Conservation (phyloP, 2,797 vertebrate genomes). For the Neosalanx taihuensis region DNA sequence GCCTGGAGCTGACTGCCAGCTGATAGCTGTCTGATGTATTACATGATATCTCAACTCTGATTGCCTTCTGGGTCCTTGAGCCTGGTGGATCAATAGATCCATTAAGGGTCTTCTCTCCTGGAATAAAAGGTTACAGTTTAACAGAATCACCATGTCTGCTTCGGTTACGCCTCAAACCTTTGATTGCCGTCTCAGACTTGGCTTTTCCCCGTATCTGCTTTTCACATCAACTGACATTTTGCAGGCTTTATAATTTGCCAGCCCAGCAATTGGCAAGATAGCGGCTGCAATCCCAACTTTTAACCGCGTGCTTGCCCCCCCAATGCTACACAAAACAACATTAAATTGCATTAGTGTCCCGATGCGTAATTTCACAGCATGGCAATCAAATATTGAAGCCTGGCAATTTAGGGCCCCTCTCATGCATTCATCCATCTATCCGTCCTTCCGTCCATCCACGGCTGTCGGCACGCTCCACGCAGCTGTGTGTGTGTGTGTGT, state of each 20-base stretch:
- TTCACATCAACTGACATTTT: slow-evolving; percentile 72
- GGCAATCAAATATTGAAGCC: slow-evolving; percentile 81
- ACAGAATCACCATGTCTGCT: slow-evolving; percentile 76
- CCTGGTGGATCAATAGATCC: slow-evolving; percentile 78
- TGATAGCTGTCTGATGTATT: slow-evolving; percentile 76
- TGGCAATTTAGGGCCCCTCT: slow-evolving; percentile 79
- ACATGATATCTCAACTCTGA: slow-evolving; percentile 75
- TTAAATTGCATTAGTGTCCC: slow-evolving; percentile 79
- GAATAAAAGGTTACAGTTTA: slow-evolving; percentile 79
- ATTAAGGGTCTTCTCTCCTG: slow-evolving; percentile 77
- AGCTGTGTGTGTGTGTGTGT: slow-evolving; percentile 70
- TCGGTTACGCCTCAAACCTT: slow-evolving; percentile 78
- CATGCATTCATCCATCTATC: slow-evolving; percentile 68
- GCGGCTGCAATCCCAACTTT: slow-evolving; percentile 74
- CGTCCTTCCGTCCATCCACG: slow-evolving; percentile 81
- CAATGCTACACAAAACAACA: slow-evolving; percentile 77
- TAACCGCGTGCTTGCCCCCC: slow-evolving; percentile 61
- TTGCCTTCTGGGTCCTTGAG: slow-evolving; percentile 82
- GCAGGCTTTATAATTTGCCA: slow-evolving; percentile 76
- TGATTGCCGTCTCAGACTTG: slow-evolving; percentile 84
- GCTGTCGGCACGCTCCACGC: slow-evolving; percentile 67
- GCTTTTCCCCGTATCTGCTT: slow-evolving; percentile 67
- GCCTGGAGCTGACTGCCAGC: slow-evolving; percentile 66
- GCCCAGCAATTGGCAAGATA: slow-evolving; percentile 76
- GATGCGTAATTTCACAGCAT: slow-evolving; percentile 80